phyloP scores from a whole-genome alignment of 2,113 vertebrate species.

The Spermophilus dauricus region DNA sequence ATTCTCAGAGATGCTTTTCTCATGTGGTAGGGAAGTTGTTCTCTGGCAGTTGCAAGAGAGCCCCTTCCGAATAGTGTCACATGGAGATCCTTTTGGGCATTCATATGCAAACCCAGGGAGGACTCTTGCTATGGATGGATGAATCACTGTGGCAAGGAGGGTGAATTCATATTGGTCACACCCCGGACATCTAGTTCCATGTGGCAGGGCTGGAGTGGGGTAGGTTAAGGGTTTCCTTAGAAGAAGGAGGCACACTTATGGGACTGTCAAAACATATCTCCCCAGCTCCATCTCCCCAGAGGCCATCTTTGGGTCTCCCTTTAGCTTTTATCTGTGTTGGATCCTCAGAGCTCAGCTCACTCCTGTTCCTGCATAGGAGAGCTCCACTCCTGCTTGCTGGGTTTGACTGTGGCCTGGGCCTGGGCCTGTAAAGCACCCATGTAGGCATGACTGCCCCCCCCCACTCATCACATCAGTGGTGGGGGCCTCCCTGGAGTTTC shows the following conservation, averaged over 20 bases:
- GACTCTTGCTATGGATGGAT: background rate
- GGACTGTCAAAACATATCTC: background rate
- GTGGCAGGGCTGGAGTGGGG: background rate
- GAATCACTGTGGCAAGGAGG: background rate
- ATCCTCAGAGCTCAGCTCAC: background rate
- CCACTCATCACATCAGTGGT: background rate
- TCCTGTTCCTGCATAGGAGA: too few species aligned
- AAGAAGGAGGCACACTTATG: background rate
- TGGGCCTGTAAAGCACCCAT: background rate
- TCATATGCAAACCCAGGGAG: background rate
- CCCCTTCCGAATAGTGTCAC: background rate
- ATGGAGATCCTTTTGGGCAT: background rate
- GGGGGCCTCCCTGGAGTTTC: background rate
- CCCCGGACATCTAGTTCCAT: background rate
- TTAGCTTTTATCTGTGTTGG: background rate
- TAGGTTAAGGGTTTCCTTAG: background rate
- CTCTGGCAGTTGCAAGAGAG: background rate
- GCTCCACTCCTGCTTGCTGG: background rate
- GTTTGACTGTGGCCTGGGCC: background rate
- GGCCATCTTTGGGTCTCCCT: background rate
- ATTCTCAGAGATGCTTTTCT: background rate
- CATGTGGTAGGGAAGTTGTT: background rate
- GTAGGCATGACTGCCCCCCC: background rate
- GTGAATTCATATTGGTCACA: background rate
- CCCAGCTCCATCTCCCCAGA: accelerated